Percentiles rank a stretch among this genome's conserved stretches.
Evolutionary conservation across 2,797 vertebrate species (phyloP).

Genomic region (Molossus alvarezi): DNA sequence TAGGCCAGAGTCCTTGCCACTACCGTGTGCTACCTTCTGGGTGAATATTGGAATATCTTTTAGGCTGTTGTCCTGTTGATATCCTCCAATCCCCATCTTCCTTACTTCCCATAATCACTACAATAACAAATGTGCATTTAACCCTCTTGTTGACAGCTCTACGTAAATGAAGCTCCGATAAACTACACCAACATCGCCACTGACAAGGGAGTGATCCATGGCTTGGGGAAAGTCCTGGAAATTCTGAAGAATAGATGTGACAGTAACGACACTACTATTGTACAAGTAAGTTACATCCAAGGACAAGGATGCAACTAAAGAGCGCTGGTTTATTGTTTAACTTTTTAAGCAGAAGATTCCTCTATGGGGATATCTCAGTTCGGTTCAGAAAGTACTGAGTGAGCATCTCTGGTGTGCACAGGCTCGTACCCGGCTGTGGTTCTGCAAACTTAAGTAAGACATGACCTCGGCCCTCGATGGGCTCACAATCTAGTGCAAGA

Average conservation of each 20-base stretch:
- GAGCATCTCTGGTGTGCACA: not conserved
- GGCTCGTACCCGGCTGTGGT: too few species aligned
- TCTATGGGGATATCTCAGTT: not conserved
- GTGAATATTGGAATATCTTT: not conserved
- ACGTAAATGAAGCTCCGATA: constrained; percentile 93
- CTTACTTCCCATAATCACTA: not conserved
- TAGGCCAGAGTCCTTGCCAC: not conserved
- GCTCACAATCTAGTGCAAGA: not conserved
- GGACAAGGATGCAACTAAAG: not conserved
- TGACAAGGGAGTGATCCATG: constrained; percentile 95
- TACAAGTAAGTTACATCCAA: constrained; percentile 87
- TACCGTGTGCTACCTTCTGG: fast-evolving
- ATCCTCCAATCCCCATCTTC: too few species aligned
- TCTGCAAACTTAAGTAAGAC: not conserved
- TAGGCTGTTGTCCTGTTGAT: not conserved
- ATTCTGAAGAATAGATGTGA: constrained; percentile 96
- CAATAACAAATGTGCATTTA: not conserved
- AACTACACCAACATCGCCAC: constrained; percentile 93
- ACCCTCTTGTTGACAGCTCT: constrained; percentile 91
- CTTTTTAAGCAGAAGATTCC: not conserved
- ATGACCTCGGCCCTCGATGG: not conserved
- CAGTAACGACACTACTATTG: constrained; percentile 79
- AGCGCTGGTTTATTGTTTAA: not conserved
- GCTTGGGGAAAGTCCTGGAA: constrained; percentile 93
- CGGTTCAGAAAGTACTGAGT: not conserved